Evolutionary conservation across 2,888 invertebrate species (phyloP), one percentile per base, ranked within the genome.

Genomic region (Melipona beecheii): DNA sequence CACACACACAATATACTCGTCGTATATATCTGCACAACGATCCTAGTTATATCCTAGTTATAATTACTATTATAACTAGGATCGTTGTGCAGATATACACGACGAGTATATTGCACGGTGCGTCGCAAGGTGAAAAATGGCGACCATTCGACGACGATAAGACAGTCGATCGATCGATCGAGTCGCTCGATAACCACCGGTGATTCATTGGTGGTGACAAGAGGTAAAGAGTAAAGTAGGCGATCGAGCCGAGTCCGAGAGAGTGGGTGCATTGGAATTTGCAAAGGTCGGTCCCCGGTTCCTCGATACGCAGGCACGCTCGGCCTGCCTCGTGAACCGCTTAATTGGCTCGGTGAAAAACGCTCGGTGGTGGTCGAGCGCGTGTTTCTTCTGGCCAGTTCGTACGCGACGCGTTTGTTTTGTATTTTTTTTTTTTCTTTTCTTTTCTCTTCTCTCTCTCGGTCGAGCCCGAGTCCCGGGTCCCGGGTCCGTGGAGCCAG

Each of bases 261-360:
- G 43, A n/a, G 56, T 58, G n/a, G 56, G 56, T n/a, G 56, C 56
- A 5, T 1, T 4, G 56, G 56, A 58, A 58, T 58, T 24, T 58
- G 31, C 56, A 5, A n/a, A 58, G 56, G 56, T 56, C 56, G 56
- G n/a, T 0, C n/a, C n/a, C 9, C 36, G 36, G n/a, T n/a, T 58
- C 24, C n/a, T 56, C 56, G 13, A n/a, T 56, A 31, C 56, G n/a
- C 15, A 43, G 56, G 19, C 27, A 11, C 9, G 27, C 15, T 9
- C 3, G 5, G 6, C 17, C 24, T 24, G 13, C 4, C 50, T 36
- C 70, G 27, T n/a, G 15, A 6, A 11, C 50, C 31, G 36, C 24
- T 71, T 60, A 77, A 81, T 81, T 24, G 31, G 54, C 49, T 43
- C 58, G 73, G 0, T 19, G 75, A 62, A 54, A 66, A 72, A 71